Conservation (phyloP, 1,140 invertebrate species). For the Magallana angulata region DNA sequence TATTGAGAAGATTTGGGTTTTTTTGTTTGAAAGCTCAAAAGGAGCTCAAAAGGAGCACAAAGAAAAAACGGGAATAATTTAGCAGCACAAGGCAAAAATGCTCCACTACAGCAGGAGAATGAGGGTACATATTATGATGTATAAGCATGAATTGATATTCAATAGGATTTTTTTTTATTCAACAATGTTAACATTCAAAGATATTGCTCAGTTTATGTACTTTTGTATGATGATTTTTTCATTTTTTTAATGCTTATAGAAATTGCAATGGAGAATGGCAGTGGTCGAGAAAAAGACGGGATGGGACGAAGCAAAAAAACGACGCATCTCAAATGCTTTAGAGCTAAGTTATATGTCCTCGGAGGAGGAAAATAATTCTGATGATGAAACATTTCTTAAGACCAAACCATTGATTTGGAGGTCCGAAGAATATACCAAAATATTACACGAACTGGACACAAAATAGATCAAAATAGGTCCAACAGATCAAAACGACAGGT, state of each 20-base stretch:
- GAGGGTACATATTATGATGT: not conserved
- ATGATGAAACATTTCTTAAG: not conserved
- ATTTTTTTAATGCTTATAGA: not conserved
- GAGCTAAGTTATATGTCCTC: not conserved
- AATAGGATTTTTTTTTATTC: not conserved
- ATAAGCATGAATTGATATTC: not conserved
- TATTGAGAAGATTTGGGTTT: no score
- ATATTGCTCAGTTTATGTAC: not conserved
- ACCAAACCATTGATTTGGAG: not conserved
- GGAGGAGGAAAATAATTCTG: not conserved
- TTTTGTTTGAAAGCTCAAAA: no score
- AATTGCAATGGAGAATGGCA: not conserved
- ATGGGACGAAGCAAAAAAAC: not conserved
- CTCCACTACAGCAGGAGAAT: conserved; percentile 8
- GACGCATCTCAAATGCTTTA: not conserved
- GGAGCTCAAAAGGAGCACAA: no score
- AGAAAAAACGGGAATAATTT: not conserved
- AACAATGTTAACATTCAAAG: not conserved
- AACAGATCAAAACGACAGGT: not conserved
- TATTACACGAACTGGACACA: not conserved
- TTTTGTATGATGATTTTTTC: not conserved
- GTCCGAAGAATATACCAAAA: not conserved
- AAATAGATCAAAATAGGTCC: not conserved
- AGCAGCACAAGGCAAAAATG: not conserved
- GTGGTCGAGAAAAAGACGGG: not conserved